Base-by-base conservation (phyloP, 1,140 invertebrate species). In the Tetramorium simillimum region DNA sequence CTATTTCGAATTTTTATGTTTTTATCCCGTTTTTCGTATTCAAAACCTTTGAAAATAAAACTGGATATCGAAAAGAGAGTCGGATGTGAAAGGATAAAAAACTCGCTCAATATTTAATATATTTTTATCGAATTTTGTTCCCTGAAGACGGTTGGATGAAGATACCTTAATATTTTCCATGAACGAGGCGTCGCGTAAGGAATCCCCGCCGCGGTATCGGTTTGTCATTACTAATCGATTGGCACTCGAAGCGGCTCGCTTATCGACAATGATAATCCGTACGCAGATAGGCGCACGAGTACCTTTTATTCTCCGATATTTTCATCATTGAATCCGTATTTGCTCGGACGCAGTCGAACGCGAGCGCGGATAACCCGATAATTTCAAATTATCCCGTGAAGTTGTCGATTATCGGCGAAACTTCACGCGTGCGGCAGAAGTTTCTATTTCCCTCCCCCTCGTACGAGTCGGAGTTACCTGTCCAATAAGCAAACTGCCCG, bases 151-250 rank as follows among this genome's bases (percentile, higher is more conserved):
- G 40, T 76, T 33, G 18, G 21, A 21, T 76, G 37, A 58, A 76
- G 6, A 21, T 18, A 28, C 14, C 18, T 56, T 16, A 14, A 51
- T 6, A 37, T 43, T 58, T 21, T 33, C 0, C n/a, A 10, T 1
- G 37, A 76, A 60, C 37, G 43, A 18, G 24, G 16, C 6, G 1
- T 56, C 51, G 51, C 12, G 53, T 16, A 10, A 60, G n/a, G 21
- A 76, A 76, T 43, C 37, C 58, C 33, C 16, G 51, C 4, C n/a
- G 33, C 24, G n/a, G 9, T 24, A 69, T 76, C 4, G 33, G 21
- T 37, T 56, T 76, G 37, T 76, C 51, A 76, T 76, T 76, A 60
- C 37, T 76, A 76, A 76, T 76, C 37, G 72, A 76, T 60, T 76
- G 73, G 16, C 53, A 69, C 65, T 69, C 69, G 3, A 28, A 51